phyloP scores from a whole-genome alignment of 2,797 vertebrate species.

The Falco novaeseelandiae region DNA sequence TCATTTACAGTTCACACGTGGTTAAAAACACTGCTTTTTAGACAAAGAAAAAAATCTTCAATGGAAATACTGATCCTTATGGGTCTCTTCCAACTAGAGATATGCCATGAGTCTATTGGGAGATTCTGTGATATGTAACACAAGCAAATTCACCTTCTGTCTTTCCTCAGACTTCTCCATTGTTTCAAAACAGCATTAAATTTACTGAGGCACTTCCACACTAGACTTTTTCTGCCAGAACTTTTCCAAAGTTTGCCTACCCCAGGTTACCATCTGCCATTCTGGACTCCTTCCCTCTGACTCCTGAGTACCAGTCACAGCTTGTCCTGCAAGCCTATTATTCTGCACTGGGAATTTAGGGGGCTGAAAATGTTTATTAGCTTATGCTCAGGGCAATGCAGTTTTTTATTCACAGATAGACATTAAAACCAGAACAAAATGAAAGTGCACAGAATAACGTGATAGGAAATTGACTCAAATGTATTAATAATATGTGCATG shows the following conservation, averaged over 20 bases:
- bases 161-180: background rate
- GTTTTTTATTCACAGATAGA: background rate
- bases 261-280: constrained; percentile 13
- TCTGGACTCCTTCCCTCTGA: constrained; percentile 23
- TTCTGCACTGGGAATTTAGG: background rate
- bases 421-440: background rate
- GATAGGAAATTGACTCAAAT: background rate
- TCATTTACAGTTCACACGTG: background rate
- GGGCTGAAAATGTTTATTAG: background rate
- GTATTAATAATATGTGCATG: background rate
- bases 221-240: background rate
- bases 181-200: background rate
- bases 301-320: constrained; percentile 9
- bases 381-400: background rate
- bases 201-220: background rate
- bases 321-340: constrained; percentile 11
- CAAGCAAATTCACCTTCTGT: background rate
- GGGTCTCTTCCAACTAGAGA: background rate
- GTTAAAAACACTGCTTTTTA: background rate
- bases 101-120: background rate
- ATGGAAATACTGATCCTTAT: background rate
- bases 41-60: background rate
- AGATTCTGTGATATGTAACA: background rate
- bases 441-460: background rate
- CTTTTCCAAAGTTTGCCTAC: background rate